A percentile compares a stretch with the other conserved stretches of the same genome.
Evolutionary conservation across 1,140 invertebrate genomes (phyloP).

Genomic region (Drosophila repletoides): DNA sequence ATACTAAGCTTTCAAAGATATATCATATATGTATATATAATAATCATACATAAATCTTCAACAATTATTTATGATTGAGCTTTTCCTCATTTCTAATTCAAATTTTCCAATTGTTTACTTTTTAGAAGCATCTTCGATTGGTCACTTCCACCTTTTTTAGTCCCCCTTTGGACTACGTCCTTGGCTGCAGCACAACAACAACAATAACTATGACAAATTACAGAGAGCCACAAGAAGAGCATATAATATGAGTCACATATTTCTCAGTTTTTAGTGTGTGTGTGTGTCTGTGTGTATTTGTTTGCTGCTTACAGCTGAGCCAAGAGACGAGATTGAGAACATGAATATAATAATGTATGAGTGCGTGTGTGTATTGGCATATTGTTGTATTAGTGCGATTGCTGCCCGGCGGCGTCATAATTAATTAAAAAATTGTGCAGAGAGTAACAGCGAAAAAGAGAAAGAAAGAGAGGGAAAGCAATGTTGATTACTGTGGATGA

Average conservation of each 20-base stretch:
- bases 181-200: conserved; percentile 21
- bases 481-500: conserved; percentile 44
- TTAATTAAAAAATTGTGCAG: conserved; percentile 61
- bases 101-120: too few species aligned
- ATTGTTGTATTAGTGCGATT: conserved; percentile 26
- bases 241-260: conserved; percentile 51
- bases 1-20: too few species aligned
- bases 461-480: conserved; percentile 9
- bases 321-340: conserved; percentile 31
- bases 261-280: conserved; percentile 16
- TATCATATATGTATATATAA: too few species aligned
- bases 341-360: conserved; percentile 5
- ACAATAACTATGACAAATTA: conserved; percentile 57
- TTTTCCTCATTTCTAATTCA: too few species aligned
- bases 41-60: too few species aligned
- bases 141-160: background rate
- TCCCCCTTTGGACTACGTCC: conserved; percentile 11
- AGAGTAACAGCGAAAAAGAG: conserved; percentile 9
- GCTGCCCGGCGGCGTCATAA: conserved; percentile 59
- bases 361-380: conserved; percentile 12
- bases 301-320: conserved; percentile 38
- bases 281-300: conserved; percentile 26
- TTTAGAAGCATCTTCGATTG: background rate
- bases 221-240: conserved; percentile 39
- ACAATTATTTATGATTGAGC: too few species aligned